Evolutionary conservation across 2,113 vertebrate species (phyloP), one percentile per base, ranked within the genome.

Genomic region (Apteryx owenii): DNA sequence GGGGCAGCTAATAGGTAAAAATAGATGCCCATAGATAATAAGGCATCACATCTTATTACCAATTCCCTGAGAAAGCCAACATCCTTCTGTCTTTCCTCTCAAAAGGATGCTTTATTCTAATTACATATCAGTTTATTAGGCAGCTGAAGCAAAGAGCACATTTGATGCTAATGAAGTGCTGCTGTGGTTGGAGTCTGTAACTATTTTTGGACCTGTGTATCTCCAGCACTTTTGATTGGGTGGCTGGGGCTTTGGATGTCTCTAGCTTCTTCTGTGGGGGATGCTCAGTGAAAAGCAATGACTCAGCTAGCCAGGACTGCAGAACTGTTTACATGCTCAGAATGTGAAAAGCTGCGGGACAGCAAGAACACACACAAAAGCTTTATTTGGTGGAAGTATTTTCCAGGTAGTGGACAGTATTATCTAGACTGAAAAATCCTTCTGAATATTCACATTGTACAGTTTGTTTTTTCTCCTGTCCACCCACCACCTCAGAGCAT

Each of bases 201-300:
- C 96, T 97, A 97, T 95, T 97, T 96, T 97, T 92, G 95, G 97
- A 91, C 92, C 84, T 72, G 81, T 81, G 77, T 78, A 90, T 97
- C 95, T 97, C 90, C 92, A 96, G 81, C 89, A 94, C 94, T 92
- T 97, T 83, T 81, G 87, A 87, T 95, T 92, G 95, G 96, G 88
- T 28, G 88, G 48, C 73, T 77, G 86, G 90, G 87, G 85, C 93
- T 95, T 86, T 77, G 81, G 94, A 91, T 85, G 81, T 79, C 93
- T 95, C 95, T 89, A 38, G 89, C 91, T 91, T 80, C 95, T 96
- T 95, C 91, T 95, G 91, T 95, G 96, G 95, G 92, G 81, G 93
- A 95, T 93, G 92, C 93, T 94, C 42, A 42, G 93, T 54, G 62
- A 61, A 96, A 97, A 97, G 95, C 96, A 95, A 29, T 95, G 97